Conservation (phyloP, 2,888 invertebrate genomes). For the Falcaria lacertinaria region DNA sequence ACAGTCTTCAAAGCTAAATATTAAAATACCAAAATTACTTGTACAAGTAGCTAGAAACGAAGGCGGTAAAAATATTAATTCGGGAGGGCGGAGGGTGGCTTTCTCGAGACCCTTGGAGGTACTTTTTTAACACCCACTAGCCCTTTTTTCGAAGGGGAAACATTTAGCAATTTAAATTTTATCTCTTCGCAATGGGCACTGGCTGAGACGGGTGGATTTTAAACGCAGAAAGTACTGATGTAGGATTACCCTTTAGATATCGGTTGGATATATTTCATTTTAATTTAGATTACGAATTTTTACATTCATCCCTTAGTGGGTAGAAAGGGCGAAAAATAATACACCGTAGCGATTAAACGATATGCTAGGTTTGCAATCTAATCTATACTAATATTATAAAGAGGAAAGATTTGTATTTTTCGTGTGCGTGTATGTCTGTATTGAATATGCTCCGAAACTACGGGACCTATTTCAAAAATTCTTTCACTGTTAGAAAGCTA, state of each 20-base stretch:
- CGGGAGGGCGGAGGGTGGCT: conserved; percentile 28
- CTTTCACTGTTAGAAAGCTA: too few relatives aligned
- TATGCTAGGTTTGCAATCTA: too few relatives aligned
- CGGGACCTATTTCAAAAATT: too few relatives aligned
- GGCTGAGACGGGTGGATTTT: conserved; percentile 36
- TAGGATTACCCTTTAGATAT: not conserved
- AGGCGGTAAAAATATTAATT: conserved; percentile 61
- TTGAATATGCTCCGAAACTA: too few relatives aligned
- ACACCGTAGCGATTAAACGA: too few relatives aligned
- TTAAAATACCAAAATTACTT: conserved; percentile 35
- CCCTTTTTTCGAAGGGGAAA: conserved; percentile 66
- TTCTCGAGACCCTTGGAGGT: conserved; percentile 32
- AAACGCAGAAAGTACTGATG: conserved; percentile 22
- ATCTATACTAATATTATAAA: too few relatives aligned
- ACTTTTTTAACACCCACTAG: conserved; percentile 71
- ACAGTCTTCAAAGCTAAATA: conserved; percentile 10
- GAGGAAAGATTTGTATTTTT: too few relatives aligned
- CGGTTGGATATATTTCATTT: not conserved
- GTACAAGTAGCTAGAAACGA: conserved; percentile 53
- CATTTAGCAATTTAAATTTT: conserved; percentile 75
- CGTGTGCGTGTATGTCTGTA: too few relatives aligned
- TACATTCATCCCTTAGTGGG: too few relatives aligned
- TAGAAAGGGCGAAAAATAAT: too few relatives aligned
- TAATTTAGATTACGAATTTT: conserved; percentile 11
- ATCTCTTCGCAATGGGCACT: conserved; percentile 60